phyloP scores from a whole-genome alignment of 2,888 invertebrate genomes.

The Diploptera punctata region DNA sequence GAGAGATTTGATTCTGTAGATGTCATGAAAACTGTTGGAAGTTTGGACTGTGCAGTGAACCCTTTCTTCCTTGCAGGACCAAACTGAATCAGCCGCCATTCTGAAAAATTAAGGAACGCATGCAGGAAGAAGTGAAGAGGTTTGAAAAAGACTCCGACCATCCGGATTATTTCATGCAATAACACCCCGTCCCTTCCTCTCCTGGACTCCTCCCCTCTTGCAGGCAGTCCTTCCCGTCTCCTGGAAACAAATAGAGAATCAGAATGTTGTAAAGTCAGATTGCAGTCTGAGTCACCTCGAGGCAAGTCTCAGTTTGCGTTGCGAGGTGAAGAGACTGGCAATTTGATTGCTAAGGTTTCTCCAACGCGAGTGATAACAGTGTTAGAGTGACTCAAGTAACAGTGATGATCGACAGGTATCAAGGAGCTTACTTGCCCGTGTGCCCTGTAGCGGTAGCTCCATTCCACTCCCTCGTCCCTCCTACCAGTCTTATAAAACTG shows the following conservation, averaged over 20 bases:
- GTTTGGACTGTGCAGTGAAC: constrained; percentile 46
- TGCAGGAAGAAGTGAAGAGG: constrained; percentile 99
- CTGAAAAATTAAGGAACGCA: constrained; percentile 99
- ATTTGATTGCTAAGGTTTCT: constrained; percentile 42
- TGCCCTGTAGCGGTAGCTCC: constrained; percentile 18
- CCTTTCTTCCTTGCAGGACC: constrained; percentile 61
- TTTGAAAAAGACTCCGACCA: constrained; percentile 98
- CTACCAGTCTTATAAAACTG: constrained; percentile 17
- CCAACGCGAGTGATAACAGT: constrained; percentile 42
- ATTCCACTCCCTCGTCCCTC: background rate
- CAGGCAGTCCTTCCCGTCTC: constrained; percentile 38
- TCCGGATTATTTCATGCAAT: constrained; percentile 97
- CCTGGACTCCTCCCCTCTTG: constrained; percentile 28
- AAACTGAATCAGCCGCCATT: constrained; percentile 99
- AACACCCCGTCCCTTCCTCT: constrained; percentile 54
- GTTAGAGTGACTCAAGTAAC: constrained; percentile 42
- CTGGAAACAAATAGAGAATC: constrained; percentile 40
- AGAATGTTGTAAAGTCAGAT: constrained; percentile 44
- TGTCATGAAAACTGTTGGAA: constrained; percentile 42
- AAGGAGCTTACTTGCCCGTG: constrained; percentile 41
- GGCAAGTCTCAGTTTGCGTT: constrained; percentile 35
- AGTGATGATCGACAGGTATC: constrained; percentile 28
- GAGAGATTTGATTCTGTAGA: constrained; percentile 35
- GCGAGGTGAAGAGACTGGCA: constrained; percentile 39
- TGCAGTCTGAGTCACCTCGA: constrained; percentile 40